Evolutionary conservation across 2,113 vertebrate genomes (phyloP), one percentile per base, ranked within the genome.

Genomic region (Ovibos moschatus): DNA sequence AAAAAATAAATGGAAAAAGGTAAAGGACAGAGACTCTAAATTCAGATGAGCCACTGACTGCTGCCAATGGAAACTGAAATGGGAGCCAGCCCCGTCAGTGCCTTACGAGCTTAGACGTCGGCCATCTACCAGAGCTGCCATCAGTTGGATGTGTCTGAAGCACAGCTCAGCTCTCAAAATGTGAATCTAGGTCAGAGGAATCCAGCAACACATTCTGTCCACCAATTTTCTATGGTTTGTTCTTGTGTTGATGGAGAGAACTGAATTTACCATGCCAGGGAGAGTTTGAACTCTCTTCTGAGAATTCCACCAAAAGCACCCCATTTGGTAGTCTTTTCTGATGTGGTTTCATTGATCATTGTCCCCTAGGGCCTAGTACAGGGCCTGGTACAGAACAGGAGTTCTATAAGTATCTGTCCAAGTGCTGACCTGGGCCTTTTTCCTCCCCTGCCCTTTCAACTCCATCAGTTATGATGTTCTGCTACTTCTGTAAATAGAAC

Each of bases 41-140:
- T 62, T 60, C 64, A 74, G 91, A 96, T 62, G 51, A 86, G 33
- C 25, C 33, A 4, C 40, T n/a, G 74, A 91, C 33, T 47, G 83
- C 85, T 97, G 98, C 96, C 98, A 98, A 21, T 96, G 97, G 97
- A 97, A 96, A 98, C 30, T 91, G 94, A 87, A 79, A 88, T 60
- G 62, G 51, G 87, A 58, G 98, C 97, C 98, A 97, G 30, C n/a
- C 33, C 58, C 1, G 1, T 50, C 84, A 64, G 57, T 87, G 85
- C 87, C 89, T 67, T n/a, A 91, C 16, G 47, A 94, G 96, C 94
- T 94, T 40, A 93, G 96, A 86, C 51, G 16, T 43, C 51, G 55
- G 96, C 60, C 71, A 90, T 57, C 94, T 87, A 51, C 95, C 95
- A 83, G 43, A 25, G 82, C 40, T 71, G 91, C 91, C 71, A 82